These are phyloP conservation scores for Clupea harengus DNA, from an alignment of 2,113 vertebrate genomes.

Conservation along the genomic window DNA sequence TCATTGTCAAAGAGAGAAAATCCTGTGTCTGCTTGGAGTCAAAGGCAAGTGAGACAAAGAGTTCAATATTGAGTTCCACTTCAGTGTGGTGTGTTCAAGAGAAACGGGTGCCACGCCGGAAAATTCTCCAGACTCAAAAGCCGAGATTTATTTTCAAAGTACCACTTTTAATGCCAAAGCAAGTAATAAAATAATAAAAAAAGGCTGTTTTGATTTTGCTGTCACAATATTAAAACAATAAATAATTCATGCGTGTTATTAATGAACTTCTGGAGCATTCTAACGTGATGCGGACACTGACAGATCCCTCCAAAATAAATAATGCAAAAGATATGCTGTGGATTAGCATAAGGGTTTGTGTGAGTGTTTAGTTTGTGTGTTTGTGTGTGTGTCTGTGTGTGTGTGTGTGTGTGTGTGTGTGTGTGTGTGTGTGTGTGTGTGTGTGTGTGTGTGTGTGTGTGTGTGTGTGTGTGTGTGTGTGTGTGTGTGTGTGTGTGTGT, in stretches of 20 bases:
- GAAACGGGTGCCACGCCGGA: neutral
- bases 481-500: slow-evolving; percentile 2
- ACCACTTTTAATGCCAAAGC: neutral
- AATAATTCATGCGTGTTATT: slow-evolving; percentile 51
- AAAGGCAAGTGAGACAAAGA: neutral
- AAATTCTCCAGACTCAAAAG: neutral
- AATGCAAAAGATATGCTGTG: slow-evolving; percentile 7
- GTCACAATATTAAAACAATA: slow-evolving; percentile 32
- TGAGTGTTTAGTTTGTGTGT: neutral
- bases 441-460: too few relatives aligned
- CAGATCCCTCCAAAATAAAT: neutral
- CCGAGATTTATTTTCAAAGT: neutral
- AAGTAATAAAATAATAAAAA: slow-evolving; percentile 11
- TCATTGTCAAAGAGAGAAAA: neutral
- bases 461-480: too few relatives aligned
- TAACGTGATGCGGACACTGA: slow-evolving; percentile 26
- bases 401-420: neutral
- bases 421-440: too few relatives aligned
- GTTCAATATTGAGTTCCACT: neutral
- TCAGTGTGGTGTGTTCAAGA: neutral
- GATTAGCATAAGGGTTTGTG: slow-evolving; percentile 1
- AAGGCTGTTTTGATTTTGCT: slow-evolving; percentile 22
- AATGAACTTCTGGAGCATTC: slow-evolving; percentile 46
- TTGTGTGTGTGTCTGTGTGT: neutral
- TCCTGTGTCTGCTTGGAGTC: neutral